Evolutionary conservation across 2,113 vertebrate species (phyloP), one percentile per base, ranked within the genome.

Genomic region (Grus americana): DNA sequence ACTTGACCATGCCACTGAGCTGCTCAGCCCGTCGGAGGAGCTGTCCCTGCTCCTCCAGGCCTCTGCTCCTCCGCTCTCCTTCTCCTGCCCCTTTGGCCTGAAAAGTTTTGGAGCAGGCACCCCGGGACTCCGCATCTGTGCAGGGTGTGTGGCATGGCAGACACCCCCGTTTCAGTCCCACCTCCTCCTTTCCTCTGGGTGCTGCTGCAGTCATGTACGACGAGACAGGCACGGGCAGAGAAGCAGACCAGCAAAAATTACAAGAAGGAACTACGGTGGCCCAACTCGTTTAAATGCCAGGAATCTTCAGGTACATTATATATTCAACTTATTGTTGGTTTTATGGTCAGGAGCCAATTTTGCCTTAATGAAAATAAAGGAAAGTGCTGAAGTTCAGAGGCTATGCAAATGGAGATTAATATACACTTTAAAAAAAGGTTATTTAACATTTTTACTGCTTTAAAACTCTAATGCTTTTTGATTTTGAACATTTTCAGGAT

Each of bases 401-500:
- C 36, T 92, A 81, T 75, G 68, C 70, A 94, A 91, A 95, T 68
- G 36, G 38, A 93, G 83, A 89, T 92, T 89, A 93, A 96, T 85
- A 57, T 2, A 57, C 23, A 68, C 1, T 84, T 92, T 91, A 22
- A 30, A 92, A 92, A 90, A 61, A 42, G 21, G 12, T 75, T 91
- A 82, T 68, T 92, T 78, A 95, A 80, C 44, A 80, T 79, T 93
- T 95, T 91, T 88, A 55, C 55, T 78, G 42, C 74, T 91, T 76
- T 70, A 83, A 90, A 91, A 86, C 74, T 44, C n/a, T 62, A 91
- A 95, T 63, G 42, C 34, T 82, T 97, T 95, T 85, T 80, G 71
- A 88, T 97, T 95, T 95, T 74, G 58, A 90, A 79, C 63, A 63
- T 88, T 96, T 96, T 92, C 74, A 72, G 79, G 86, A 70, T 91